Evolutionary conservation across 2,888 invertebrate species (phyloP).

Genomic region (Pseudococcus viburni): DNA sequence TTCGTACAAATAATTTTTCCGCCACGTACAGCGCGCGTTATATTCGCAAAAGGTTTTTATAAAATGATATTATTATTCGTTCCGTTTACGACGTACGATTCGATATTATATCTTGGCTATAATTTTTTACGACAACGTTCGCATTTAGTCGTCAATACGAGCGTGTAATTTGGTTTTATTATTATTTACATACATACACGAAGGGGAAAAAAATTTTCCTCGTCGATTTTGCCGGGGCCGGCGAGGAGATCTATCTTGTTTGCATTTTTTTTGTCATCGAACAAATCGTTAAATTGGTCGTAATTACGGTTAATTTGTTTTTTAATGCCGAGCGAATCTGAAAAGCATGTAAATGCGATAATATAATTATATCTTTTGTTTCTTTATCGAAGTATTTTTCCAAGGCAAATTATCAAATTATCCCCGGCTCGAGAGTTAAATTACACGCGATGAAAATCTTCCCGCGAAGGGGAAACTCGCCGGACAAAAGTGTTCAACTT

Average conservation of each 20-base stretch:
- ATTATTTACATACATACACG: background rate
- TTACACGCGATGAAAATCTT: background rate
- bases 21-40: background rate
- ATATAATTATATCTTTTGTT: conserved; percentile 29
- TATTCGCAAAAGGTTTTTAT: conserved; percentile 33
- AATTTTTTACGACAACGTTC: conserved; percentile 53
- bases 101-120: conserved; percentile 50
- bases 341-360: conserved; percentile 21
- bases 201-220: background rate
- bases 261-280: conserved; percentile 42
- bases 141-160: conserved; percentile 54
- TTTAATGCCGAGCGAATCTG: conserved; percentile 15
- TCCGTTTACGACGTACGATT: conserved; percentile 52
- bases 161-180: conserved; percentile 52
- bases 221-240: background rate
- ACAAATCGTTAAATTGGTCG: conserved; percentile 34
- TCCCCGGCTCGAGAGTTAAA: background rate
- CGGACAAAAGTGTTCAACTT: background rate
- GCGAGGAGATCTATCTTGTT: background rate
- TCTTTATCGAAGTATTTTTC: background rate
- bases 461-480: too few relatives aligned
- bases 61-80: conserved; percentile 47
- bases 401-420: conserved; percentile 19
- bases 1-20: conserved; percentile 43
- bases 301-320: conserved; percentile 40